phyloP scores from a whole-genome alignment of 1,140 invertebrate genomes.

The Drosophila nigromelanica region DNA sequence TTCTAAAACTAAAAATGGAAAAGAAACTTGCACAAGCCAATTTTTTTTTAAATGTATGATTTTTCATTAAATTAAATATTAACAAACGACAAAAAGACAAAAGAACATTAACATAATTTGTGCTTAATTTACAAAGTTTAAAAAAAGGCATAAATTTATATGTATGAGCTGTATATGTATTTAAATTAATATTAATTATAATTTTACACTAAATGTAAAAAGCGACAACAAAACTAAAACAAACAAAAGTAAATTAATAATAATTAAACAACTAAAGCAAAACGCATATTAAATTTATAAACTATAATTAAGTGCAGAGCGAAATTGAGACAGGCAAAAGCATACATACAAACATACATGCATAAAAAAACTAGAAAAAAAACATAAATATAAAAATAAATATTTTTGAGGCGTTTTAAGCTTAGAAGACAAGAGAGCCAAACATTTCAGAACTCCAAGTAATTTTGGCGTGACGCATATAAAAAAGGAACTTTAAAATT shows the following conservation, averaged over 20 bases:
- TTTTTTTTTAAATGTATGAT: constrained; percentile 54
- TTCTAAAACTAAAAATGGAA: constrained; percentile 56
- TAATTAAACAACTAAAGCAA: constrained; percentile 22
- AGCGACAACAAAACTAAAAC: constrained; percentile 54
- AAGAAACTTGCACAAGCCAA: constrained; percentile 75
- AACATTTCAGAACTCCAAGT: constrained; percentile 78
- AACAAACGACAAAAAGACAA: constrained; percentile 70
- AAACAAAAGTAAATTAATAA: constrained; percentile 37
- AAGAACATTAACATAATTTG: constrained; percentile 75
- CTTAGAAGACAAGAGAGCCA: constrained; percentile 62
- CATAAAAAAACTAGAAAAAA: constrained; percentile 13
- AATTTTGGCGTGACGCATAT: constrained; percentile 61
- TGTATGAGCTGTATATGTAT: constrained; percentile 79
- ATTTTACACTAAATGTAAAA: constrained; percentile 81
- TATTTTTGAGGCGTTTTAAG: constrained; percentile 80
- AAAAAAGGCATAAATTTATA: constrained; percentile 80
- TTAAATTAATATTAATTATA: constrained; percentile 79
- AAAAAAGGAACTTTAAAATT: constrained; percentile 52
- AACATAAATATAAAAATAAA: constrained; percentile 25
- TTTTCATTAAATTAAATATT: constrained; percentile 46
- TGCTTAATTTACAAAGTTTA: constrained; percentile 73
- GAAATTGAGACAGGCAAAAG: constrained; percentile 53
- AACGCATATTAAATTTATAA: constrained; percentile 52
- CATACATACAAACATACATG: constrained; percentile 9
- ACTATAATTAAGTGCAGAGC: constrained; percentile 60